Base-by-base conservation (phyloP, 2,113 vertebrate genomes). In the Chlamydotis undulata region DNA sequence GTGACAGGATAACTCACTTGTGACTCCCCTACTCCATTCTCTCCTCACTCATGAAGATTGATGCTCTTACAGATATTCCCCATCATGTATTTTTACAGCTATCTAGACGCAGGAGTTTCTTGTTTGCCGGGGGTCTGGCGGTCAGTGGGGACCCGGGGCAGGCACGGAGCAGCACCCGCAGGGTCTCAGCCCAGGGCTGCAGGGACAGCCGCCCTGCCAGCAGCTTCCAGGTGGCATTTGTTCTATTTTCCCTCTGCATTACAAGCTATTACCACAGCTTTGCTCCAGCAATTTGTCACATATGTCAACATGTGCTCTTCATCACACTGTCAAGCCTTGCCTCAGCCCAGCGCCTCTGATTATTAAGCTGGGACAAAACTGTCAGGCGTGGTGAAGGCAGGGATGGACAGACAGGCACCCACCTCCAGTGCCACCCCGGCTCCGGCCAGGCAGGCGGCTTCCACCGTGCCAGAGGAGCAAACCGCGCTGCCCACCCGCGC, bases 1-100 rank as follows among this genome's bases (percentile, higher is more conserved):
- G 45, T 59, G 94, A 94, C 81, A 90, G 96, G 94, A 95, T 50
- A 96, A 96, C 94, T 96, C 96, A 86, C 79, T 96, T 64, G 73
- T 90, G 96, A 93, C 96, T 95, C 83, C 69, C 70, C 84, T 63
- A 9, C 77, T 91, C 94, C 92, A 60, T 90, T 92, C 65, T 60
- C 93, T 80, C 89, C 77, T 95, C 65, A 3, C 76, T 94, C 97
- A 97, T 7, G 10, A 96, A 97, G 97, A 97, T 96, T 90, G 97
- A 97, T 97, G 96, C 59, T 77, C 65, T 24, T 4, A 4, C 82
- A 65, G 84, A 64, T 70, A 83, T 41, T 65, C n/a, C 94, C 90
- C 84, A 90, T 89, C 82, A 68, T 21, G 53, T 60, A 16, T 87
- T 77, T 94, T 93, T 53, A 87, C 2, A 61, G 92, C 80, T 55